Evolutionary conservation across 2,113 vertebrate genomes (phyloP).

Genomic region (Thinocorus orbignyianus): DNA sequence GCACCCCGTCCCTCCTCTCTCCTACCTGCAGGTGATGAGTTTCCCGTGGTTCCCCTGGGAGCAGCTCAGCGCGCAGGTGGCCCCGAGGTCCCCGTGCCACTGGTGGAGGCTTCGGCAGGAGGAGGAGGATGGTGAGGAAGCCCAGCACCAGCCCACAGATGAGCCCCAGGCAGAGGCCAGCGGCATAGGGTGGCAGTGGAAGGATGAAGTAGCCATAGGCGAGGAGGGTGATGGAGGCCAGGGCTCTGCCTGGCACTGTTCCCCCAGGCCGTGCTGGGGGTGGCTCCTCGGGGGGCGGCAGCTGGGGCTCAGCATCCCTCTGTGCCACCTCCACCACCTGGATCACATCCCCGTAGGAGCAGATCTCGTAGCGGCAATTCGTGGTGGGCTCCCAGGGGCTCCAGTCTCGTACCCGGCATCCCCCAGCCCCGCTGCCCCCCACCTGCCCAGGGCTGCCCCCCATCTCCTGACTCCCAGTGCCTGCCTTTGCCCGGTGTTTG

Average conservation of each 20-base stretch:
- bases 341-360: conserved; percentile 74
- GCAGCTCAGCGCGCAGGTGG: not conserved
- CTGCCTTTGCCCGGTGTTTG: not conserved
- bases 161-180: conserved; percentile 83
- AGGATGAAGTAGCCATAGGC: conserved; percentile 84
- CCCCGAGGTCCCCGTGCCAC: not conserved
- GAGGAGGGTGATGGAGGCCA: conserved; percentile 75
- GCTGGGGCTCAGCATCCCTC: not conserved
- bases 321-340: conserved; percentile 69
- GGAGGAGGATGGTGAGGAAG: conserved; percentile 79
- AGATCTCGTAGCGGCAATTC: conserved; percentile 75
- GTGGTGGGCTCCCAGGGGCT: conserved; percentile 10
- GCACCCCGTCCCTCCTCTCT: not conserved
- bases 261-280: not conserved
- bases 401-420: not conserved
- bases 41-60: conserved; percentile 28
- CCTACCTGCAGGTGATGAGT: conserved; percentile 76
- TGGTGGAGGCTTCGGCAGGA: conserved; percentile 34
- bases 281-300: not conserved
- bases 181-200: conserved; percentile 83
- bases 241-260: conserved; percentile 73
- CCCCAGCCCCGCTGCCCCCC: not conserved
- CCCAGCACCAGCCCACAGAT: conserved; percentile 82
- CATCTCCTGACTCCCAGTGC: not conserved
- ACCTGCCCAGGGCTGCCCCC: conserved; percentile 14